These are phyloP conservation scores for Meriones unguiculatus DNA, from an alignment of 2,113 vertebrate species.

Conservation along the genomic window DNA sequence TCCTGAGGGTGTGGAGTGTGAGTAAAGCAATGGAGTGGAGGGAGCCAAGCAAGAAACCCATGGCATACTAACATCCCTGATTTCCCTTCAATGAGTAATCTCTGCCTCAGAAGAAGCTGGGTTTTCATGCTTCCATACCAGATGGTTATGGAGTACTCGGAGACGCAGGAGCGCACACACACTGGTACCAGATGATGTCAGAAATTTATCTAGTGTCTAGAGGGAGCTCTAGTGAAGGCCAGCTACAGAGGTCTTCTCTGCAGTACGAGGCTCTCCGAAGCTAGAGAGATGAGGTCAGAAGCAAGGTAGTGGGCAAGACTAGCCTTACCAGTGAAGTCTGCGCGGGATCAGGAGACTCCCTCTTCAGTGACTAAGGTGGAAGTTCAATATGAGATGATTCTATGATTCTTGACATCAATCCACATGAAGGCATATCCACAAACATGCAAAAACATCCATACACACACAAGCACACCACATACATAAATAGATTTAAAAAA, in stretches of 20 bases:
- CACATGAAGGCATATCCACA: not conserved
- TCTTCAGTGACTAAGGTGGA: not conserved
- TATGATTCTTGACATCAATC: not conserved
- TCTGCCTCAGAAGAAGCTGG: not conserved
- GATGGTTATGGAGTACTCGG: not conserved
- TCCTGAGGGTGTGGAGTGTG: too few relatives aligned
- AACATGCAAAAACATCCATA: not conserved
- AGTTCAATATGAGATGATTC: not conserved
- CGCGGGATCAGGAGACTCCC: not conserved
- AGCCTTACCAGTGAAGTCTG: not conserved
- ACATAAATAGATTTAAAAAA: not conserved
- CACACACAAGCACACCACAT: not conserved
- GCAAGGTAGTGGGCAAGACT: too few relatives aligned
- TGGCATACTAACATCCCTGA: not conserved
- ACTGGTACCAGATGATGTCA: not conserved
- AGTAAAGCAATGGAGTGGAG: too few relatives aligned
- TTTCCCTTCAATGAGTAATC: too few relatives aligned
- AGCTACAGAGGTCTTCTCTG: too few relatives aligned
- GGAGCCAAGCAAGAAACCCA: not conserved
- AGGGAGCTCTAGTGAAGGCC: not conserved
- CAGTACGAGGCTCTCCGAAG: not conserved
- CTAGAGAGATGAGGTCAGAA: not conserved
- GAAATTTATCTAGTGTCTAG: not conserved
- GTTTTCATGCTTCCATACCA: not conserved
- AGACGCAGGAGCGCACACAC: too few relatives aligned